Conservation (phyloP, 2,797 vertebrate species). For the Myiotriccus ornatus region DNA sequence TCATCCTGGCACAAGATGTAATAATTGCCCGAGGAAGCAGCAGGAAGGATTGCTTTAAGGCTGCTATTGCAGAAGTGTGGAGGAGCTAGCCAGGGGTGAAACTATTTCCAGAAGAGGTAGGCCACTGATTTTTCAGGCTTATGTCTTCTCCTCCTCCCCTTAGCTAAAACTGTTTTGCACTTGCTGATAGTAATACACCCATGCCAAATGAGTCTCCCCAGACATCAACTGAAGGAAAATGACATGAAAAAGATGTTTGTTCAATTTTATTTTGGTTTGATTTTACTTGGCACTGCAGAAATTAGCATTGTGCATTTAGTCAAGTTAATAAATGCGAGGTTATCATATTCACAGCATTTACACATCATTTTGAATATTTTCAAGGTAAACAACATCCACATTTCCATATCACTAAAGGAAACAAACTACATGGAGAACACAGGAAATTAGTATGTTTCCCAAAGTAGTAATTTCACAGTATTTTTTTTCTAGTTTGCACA, state of each 20-base stretch:
- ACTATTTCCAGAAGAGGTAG: neutral
- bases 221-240: neutral
- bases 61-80: neutral
- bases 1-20: neutral
- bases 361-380: neutral
- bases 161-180: neutral
- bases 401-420: neutral
- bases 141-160: neutral
- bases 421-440: neutral
- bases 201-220: neutral
- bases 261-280: neutral
- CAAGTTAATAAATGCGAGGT: neutral
- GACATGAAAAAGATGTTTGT: neutral
- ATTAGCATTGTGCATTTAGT: neutral
- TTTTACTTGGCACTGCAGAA: neutral
- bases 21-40: neutral
- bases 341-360: neutral
- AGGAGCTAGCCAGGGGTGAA: neutral
- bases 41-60: neutral
- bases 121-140: neutral
- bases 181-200: neutral
- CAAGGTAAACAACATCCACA: neutral
- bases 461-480: constrained; percentile 8
- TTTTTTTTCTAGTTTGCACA: constrained; percentile 7
- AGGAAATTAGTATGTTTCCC: constrained; percentile 37